These are phyloP conservation scores for Carettochelys insculpta DNA, from an alignment of 2,113 vertebrate genomes.

Conservation along the genomic window DNA sequence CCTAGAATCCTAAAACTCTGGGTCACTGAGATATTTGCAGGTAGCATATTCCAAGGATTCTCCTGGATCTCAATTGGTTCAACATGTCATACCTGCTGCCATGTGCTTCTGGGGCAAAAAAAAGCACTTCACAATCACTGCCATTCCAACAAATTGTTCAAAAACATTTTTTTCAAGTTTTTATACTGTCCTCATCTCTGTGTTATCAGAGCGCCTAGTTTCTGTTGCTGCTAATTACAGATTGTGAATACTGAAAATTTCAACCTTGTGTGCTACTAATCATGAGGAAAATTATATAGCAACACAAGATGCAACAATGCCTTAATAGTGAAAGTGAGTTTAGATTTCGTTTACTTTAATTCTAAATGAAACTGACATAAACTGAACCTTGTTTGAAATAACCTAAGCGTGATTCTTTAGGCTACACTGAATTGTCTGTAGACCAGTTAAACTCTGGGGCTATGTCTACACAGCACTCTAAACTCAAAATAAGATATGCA, in stretches of 20 bases:
- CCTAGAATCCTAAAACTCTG: not conserved
- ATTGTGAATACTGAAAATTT: not conserved
- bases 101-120: not conserved
- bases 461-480: too few species aligned
- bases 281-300: not conserved
- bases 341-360: not conserved
- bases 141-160: not conserved
- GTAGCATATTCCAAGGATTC: not conserved
- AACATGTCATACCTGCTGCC: not conserved
- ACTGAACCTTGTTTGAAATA: not conserved
- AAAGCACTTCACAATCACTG: not conserved
- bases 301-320: not conserved
- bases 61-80: not conserved
- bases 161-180: not conserved
- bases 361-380: not conserved
- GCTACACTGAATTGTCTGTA: not conserved
- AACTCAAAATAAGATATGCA: too few species aligned
- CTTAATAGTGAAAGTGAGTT: slow-evolving; percentile 55
- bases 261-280: slow-evolving; percentile 12
- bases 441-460: not conserved
- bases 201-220: not conserved
- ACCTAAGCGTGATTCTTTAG: not conserved
- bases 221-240: not conserved
- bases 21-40: not conserved
- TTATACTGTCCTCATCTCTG: not conserved